Evolutionary conservation across 1,140 invertebrate genomes (phyloP).

Genomic region (Bombus vancouverensis): DNA sequence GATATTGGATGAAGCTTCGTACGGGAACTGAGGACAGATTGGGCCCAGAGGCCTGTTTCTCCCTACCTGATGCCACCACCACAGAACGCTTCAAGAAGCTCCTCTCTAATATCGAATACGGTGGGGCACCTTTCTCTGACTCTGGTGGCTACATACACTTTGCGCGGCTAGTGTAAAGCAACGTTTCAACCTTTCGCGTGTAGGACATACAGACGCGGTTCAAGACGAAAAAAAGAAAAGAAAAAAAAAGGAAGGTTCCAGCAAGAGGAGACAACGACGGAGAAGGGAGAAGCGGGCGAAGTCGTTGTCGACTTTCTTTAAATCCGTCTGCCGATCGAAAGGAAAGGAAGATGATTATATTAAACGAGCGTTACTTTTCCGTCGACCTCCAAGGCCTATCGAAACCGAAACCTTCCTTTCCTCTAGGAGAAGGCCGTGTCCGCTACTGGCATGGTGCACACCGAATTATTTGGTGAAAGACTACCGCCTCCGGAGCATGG

Average conservation of each 20-base stretch:
- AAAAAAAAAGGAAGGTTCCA: constrained; percentile 32
- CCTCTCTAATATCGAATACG: constrained; percentile 80
- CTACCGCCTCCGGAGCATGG: constrained; percentile 2
- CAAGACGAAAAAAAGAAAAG: constrained; percentile 24
- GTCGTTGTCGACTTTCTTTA: constrained; percentile 63
- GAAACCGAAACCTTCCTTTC: constrained; percentile 68
- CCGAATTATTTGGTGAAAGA: constrained; percentile 63
- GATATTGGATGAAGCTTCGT: constrained; percentile 72
- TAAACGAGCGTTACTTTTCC: constrained; percentile 67
- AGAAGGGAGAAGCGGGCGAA: constrained; percentile 17
- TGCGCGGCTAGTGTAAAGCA: constrained; percentile 22
- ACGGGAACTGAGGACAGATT: constrained; percentile 77
- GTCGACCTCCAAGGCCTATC: constrained; percentile 70
- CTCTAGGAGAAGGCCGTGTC: constrained; percentile 41
- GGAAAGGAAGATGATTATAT: constrained; percentile 62
- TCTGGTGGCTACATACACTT: constrained; percentile 35
- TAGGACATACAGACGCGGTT: constrained; percentile 22
- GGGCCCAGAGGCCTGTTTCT: constrained; percentile 75
- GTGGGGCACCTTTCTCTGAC: constrained; percentile 80
- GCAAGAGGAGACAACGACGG: constrained; percentile 7
- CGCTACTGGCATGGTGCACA: neutral
- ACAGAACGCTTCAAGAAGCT: constrained; percentile 71
- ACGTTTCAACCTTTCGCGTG: constrained; percentile 14
- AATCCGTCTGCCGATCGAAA: constrained; percentile 46
- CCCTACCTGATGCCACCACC: constrained; percentile 74